Conservation (phyloP, 2,888 invertebrate genomes). For the Ochropacha duplaris region DNA sequence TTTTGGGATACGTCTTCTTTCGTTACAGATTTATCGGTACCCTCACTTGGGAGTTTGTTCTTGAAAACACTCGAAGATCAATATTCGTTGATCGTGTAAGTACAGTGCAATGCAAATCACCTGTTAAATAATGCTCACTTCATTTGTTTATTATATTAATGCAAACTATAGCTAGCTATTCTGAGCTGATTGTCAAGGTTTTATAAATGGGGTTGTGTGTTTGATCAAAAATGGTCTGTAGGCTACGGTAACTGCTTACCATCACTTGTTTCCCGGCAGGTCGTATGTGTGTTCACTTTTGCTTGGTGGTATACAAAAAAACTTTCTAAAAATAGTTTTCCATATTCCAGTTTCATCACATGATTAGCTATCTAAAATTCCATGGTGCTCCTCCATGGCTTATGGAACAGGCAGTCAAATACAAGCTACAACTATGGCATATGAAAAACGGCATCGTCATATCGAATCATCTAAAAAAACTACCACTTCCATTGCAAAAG, state of each 20-base stretch:
- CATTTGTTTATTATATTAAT: neutral
- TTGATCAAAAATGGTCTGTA: no score
- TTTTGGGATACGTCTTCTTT: conserved; percentile 58
- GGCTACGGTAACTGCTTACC: no score
- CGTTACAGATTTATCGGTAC: conserved; percentile 65
- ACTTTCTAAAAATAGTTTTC: no score
- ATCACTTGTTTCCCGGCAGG: no score
- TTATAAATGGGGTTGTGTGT: no score
- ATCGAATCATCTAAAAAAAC: conserved; percentile 51
- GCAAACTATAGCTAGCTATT: no score
- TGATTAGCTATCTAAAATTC: conserved; percentile 58
- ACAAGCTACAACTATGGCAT: conserved; percentile 64
- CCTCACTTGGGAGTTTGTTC: conserved; percentile 64
- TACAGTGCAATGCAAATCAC: no score
- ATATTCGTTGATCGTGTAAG: conserved; percentile 62
- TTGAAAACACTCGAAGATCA: conserved; percentile 51
- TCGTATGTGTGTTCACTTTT: no score
- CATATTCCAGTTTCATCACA: conserved; percentile 62
- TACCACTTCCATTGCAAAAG: conserved; percentile 69
- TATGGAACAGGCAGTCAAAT: conserved; percentile 58
- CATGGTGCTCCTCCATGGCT: conserved; percentile 53
- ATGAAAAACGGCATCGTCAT: conserved; percentile 69
- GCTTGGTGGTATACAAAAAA: no score
- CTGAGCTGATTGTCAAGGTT: no score
- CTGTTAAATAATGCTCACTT: no score